phyloP scores from a whole-genome alignment of 2,113 vertebrate genomes.

The Stegastes partitus region DNA sequence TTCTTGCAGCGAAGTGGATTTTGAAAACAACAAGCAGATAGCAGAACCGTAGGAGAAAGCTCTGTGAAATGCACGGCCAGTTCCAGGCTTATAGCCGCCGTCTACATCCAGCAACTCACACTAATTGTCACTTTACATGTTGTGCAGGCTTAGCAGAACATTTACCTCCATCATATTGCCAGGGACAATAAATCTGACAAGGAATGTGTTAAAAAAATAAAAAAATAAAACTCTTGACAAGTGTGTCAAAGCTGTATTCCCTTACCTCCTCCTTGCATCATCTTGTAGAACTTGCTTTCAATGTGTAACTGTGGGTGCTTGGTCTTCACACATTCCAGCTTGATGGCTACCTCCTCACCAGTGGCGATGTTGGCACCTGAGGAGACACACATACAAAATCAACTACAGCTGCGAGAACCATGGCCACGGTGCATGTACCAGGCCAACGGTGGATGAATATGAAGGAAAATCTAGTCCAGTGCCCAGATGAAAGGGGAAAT shows the following conservation, averaged over 20 bases:
- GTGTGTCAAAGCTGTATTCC: neutral
- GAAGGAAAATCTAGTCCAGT: slow-evolving; percentile 18
- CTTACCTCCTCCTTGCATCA: slow-evolving; percentile 99
- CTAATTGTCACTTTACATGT: neutral
- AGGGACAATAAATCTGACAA: neutral
- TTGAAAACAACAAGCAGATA: too few species aligned
- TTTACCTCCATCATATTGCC: neutral
- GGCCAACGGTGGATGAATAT: neutral
- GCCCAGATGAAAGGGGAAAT: neutral
- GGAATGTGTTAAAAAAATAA: slow-evolving; percentile 5
- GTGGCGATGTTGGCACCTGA: slow-evolving; percentile 98
- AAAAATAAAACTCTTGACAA: too few species aligned
- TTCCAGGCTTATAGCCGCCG: too few species aligned
- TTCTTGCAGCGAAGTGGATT: too few species aligned
- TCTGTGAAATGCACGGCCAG: too few species aligned
- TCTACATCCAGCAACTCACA: too few species aligned
- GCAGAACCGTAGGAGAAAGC: too few species aligned
- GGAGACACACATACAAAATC: slow-evolving; percentile 1
- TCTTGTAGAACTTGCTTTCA: slow-evolving; percentile 99
- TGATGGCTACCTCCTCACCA: slow-evolving; percentile 97
- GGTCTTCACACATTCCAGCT: slow-evolving; percentile 98
- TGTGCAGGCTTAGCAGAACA: neutral
- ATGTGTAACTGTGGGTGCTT: slow-evolving; percentile 98
- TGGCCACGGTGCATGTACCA: neutral
- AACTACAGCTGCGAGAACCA: slow-evolving; percentile 11